Evolutionary conservation across 2,888 invertebrate genomes (phyloP), one percentile per base, ranked within the genome.

Genomic region (Aporophyla lueneburgensis): DNA sequence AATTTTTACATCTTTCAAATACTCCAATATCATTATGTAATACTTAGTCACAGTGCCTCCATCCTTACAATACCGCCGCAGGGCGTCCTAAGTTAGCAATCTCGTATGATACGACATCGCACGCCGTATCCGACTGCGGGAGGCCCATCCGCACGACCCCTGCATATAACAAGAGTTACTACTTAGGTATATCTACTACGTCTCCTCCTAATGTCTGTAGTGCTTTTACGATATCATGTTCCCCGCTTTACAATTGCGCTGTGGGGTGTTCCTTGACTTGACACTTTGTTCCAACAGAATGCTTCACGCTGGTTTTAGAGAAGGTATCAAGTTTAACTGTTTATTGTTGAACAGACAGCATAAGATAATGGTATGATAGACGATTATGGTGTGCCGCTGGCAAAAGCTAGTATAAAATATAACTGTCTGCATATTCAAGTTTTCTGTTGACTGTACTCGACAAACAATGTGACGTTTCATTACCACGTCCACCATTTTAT

Each of bases 81-180:
- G 86, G 88, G 85, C 74, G 54, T 78, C 67, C 73, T 72, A 74
- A 84, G 86, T 87, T 85, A 86, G 84, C 80, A 79, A 83, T 85
- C 82, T 85, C 72, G 67, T 86, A 76, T 75, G 82, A 79, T 78
- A 81, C 63, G 78, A 80, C 75, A 79, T 79, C 73, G 71, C 61
- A 68, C 65, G 58, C 19, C 33, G 66, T 71, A 74, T 81, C 71
- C 49, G 58, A 83, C 69, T 14, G 61, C 56, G 43, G 24, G 58
- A 72, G 33, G 46, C 69, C 67, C 65, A 43, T 21, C 21, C 43
- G 9, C 59, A 59, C 56, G 33, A 70, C 53, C 27, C 40, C 63
- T 68, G 62, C 24, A 49, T 59, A 58, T 43, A 62, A 59, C 68
- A 59, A 71, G 58, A 68, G 63, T 68, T 68, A n/a, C n/a, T n/a